Conservation (phyloP, 2,113 vertebrate species). For the Podiceps cristatus region DNA sequence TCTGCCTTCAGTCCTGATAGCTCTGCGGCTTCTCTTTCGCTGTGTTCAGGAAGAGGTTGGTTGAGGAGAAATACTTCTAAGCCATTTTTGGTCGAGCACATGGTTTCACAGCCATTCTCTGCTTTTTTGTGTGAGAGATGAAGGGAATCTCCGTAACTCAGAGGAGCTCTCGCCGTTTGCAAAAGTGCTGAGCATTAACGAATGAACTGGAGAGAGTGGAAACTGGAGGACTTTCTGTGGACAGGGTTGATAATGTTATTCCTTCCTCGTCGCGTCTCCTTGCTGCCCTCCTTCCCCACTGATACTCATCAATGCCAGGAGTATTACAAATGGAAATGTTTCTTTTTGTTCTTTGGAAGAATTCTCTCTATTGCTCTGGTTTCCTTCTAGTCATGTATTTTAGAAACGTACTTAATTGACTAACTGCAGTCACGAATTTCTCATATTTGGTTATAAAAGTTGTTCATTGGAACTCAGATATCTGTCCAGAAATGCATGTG, state of each 20-base stretch:
- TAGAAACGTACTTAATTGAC: conserved; percentile 55
- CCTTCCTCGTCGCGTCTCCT: not conserved
- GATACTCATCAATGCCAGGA: conserved; percentile 44
- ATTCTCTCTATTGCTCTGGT: conserved; percentile 60
- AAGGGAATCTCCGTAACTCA: not conserved
- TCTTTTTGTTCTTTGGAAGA: conserved; percentile 61
- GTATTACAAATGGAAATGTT: conserved; percentile 52
- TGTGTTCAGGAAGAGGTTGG: conserved; percentile 52
- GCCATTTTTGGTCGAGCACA: not conserved
- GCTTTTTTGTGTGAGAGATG: not conserved
- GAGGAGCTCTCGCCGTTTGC: not conserved
- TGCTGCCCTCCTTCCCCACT: conserved; percentile 24
- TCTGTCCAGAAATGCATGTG: conserved; percentile 80
- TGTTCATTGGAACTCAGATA: conserved; percentile 61
- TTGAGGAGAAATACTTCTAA: not conserved
- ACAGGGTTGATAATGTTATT: conserved; percentile 29
- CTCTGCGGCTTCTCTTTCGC: conserved; percentile 25
- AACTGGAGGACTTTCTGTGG: conserved; percentile 28
- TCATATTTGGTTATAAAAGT: conserved; percentile 66
- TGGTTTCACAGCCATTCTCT: not conserved
- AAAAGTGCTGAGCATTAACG: not conserved
- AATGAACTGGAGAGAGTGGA: conserved; percentile 19
- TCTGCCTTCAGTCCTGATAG: not conserved
- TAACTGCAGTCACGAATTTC: conserved; percentile 54
- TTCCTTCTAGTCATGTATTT: conserved; percentile 73